Evolutionary conservation across 2,113 vertebrate species (phyloP).

Genomic region (Menura novaehollandiae): DNA sequence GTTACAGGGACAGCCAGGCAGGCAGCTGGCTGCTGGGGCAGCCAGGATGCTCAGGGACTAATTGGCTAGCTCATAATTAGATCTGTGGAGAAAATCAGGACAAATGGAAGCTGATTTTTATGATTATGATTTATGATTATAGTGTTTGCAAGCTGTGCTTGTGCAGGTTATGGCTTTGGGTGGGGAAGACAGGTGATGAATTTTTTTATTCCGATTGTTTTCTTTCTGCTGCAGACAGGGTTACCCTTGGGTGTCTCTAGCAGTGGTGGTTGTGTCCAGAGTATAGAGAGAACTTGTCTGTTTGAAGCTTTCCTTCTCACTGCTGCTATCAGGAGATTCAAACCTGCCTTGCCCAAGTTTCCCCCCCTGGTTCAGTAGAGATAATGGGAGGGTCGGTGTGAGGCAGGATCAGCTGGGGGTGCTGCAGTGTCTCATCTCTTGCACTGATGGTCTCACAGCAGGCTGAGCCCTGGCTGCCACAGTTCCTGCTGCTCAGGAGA

Average conservation of each 20-base stretch:
- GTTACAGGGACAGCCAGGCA: background rate
- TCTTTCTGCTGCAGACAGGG: background rate
- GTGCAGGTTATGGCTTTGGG: background rate
- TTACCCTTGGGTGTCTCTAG: background rate
- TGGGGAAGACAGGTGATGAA: background rate
- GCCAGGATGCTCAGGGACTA: background rate
- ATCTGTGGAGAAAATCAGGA: background rate
- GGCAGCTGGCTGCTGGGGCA: background rate
- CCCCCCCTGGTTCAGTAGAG: background rate
- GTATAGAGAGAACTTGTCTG: background rate
- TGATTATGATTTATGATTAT: background rate
- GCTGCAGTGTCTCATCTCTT: background rate
- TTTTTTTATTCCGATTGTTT: background rate
- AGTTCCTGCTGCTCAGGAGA: background rate
- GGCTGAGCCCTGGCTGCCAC: background rate
- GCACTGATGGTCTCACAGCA: background rate
- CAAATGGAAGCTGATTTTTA: background rate
- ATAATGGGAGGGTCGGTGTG: accelerated
- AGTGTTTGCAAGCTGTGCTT: background rate
- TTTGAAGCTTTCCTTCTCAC: background rate
- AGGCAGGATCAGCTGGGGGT: background rate
- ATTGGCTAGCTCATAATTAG: background rate
- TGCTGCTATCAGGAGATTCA: background rate
- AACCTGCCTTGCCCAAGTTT: background rate
- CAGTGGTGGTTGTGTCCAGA: background rate